Evolutionary conservation across 2,797 vertebrate genomes (phyloP).

Genomic region (Danio albolineatus): DNA sequence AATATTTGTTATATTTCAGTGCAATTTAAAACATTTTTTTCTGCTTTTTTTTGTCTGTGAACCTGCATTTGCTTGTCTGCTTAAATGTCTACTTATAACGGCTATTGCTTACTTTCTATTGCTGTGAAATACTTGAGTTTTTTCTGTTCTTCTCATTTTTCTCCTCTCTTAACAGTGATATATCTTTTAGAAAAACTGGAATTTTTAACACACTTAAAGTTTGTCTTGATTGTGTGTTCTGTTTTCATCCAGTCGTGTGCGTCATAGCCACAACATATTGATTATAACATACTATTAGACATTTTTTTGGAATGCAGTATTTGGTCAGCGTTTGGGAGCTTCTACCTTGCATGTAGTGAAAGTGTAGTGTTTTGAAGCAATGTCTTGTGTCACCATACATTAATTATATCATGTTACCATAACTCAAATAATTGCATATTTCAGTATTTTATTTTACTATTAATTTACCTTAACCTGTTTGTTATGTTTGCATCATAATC

Average conservation of each 20-base stretch:
- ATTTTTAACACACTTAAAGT: not conserved
- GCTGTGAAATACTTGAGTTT: not conserved
- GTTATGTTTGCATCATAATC: constrained; percentile 72
- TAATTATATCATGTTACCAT: constrained; percentile 68
- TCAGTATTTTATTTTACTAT: constrained; percentile 60
- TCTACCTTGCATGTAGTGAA: constrained; percentile 47
- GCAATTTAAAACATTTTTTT: constrained; percentile 36
- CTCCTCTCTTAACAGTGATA: not conserved
- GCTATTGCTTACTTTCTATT: not conserved
- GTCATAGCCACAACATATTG: not conserved
- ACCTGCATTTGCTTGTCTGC: not conserved
- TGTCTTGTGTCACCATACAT: constrained; percentile 80
- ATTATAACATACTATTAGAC: not conserved
- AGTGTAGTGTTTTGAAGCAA: constrained; percentile 77
- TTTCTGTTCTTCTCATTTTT: constrained; percentile 12
- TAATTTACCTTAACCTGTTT: constrained; percentile 69
- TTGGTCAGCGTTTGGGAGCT: not conserved
- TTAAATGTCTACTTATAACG: not conserved
- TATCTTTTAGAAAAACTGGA: not conserved
- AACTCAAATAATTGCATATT: constrained; percentile 58
- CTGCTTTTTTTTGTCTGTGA: constrained; percentile 17
- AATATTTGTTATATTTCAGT: not conserved
- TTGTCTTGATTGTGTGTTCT: not conserved
- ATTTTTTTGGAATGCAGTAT: constrained; percentile 9
- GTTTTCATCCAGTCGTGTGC: not conserved